A percentile compares a stretch with the other conserved stretches of the same genome.
Conservation (phyloP, 2,888 invertebrate genomes). For the Branchellion lobata region DNA sequence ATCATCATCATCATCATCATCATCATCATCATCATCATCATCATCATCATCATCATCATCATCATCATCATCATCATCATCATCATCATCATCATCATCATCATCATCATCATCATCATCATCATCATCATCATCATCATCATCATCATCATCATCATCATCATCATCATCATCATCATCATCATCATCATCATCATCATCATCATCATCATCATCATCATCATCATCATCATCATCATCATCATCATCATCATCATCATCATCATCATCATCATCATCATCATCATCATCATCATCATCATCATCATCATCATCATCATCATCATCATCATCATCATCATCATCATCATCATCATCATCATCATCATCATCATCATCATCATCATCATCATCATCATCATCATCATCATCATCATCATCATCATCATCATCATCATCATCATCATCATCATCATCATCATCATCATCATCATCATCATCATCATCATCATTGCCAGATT, state of each 20-base stretch:
- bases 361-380: slow-evolving; percentile 43
- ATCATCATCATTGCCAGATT: not conserved
- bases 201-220: slow-evolving; percentile 44
- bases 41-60: slow-evolving; percentile 45
- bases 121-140: slow-evolving; percentile 46
- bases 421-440: slow-evolving; percentile 43
- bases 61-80: slow-evolving; percentile 42
- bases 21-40: slow-evolving; percentile 46
- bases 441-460: slow-evolving; percentile 41
- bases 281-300: slow-evolving; percentile 44
- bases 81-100: slow-evolving; percentile 46
- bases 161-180: slow-evolving; percentile 43
- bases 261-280: slow-evolving; percentile 43
- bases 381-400: slow-evolving; percentile 43
- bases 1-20: slow-evolving; percentile 45
- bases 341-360: slow-evolving; percentile 45
- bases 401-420: slow-evolving; percentile 46
- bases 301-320: slow-evolving; percentile 46
- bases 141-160: slow-evolving; percentile 45
- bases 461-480: not conserved
- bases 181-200: slow-evolving; percentile 43
- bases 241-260: slow-evolving; percentile 46
- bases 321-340: slow-evolving; percentile 46
- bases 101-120: slow-evolving; percentile 45
- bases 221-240: slow-evolving; percentile 44